A percentile compares a stretch with the other conserved stretches of the same genome.
Evolutionary conservation across 2,888 invertebrate genomes (phyloP).

Genomic region (Nysson spinosus): DNA sequence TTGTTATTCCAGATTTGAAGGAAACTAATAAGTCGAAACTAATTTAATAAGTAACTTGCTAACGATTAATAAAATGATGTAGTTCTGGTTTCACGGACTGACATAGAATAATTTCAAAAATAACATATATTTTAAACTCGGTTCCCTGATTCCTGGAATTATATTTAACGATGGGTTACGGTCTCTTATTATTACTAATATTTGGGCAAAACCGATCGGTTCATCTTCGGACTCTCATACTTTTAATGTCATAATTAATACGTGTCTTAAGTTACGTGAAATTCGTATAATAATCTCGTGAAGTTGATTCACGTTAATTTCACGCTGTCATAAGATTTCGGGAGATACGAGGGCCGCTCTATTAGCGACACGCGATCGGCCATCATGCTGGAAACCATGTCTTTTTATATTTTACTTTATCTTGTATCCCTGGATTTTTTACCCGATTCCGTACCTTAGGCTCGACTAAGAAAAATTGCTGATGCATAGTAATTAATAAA

Average conservation of each 20-base stretch:
- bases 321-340: conserved; percentile 62
- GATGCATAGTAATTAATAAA: too few relatives aligned
- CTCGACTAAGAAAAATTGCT: too few relatives aligned
- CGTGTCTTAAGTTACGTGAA: conserved; percentile 62
- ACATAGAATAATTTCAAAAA: too few relatives aligned
- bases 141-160: too few relatives aligned
- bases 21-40: too few relatives aligned
- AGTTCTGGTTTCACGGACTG: too few relatives aligned
- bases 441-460: too few relatives aligned
- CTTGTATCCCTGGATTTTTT: too few relatives aligned
- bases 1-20: too few relatives aligned
- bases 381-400: not conserved
- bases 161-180: conserved; percentile 66
- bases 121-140: too few relatives aligned
- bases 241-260: conserved; percentile 72
- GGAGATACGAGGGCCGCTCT: conserved; percentile 59
- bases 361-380: conserved; percentile 58
- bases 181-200: conserved; percentile 50
- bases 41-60: too few relatives aligned
- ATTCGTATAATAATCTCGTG: conserved; percentile 66
- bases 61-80: too few relatives aligned
- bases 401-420: not conserved
- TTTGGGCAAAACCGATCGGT: conserved; percentile 34
- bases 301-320: conserved; percentile 63
- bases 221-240: conserved; percentile 10